Percentiles rank a stretch among this genome's conserved stretches.
These are phyloP conservation scores for Leistus spinibarbis DNA, from an alignment of 2,888 invertebrate genomes.

Conservation along the genomic window DNA sequence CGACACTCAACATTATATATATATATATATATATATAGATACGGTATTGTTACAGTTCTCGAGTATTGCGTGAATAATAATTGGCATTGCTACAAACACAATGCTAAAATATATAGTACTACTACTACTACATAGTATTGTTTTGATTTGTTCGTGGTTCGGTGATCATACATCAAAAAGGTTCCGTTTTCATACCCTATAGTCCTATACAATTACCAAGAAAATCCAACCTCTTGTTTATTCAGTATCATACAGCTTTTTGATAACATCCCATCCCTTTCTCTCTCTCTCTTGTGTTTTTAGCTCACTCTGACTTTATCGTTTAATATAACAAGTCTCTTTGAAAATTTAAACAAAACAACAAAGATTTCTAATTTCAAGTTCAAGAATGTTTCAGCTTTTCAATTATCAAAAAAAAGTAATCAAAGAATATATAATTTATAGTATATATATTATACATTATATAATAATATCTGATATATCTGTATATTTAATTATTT, in stretches of 20 bases:
- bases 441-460: too few species aligned
- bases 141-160: conserved; percentile 6
- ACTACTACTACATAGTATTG: background rate
- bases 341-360: background rate
- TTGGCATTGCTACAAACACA: conserved; percentile 3
- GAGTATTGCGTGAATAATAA: background rate
- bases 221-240: background rate
- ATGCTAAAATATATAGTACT: background rate
- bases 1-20: too few species aligned
- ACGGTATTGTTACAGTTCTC: background rate
- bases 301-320: background rate
- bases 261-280: too few species aligned
- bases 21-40: background rate
- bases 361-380: background rate
- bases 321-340: conserved; percentile 5
- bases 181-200: background rate
- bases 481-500: too few species aligned
- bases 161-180: conserved; percentile 5
- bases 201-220: background rate
- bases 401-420: background rate
- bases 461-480: too few species aligned
- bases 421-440: too few species aligned
- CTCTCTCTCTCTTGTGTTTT: background rate
- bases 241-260: background rate
- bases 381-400: background rate